Base-by-base conservation (phyloP, 2,888 invertebrate genomes). In the Pristionchus arcanus region DNA sequence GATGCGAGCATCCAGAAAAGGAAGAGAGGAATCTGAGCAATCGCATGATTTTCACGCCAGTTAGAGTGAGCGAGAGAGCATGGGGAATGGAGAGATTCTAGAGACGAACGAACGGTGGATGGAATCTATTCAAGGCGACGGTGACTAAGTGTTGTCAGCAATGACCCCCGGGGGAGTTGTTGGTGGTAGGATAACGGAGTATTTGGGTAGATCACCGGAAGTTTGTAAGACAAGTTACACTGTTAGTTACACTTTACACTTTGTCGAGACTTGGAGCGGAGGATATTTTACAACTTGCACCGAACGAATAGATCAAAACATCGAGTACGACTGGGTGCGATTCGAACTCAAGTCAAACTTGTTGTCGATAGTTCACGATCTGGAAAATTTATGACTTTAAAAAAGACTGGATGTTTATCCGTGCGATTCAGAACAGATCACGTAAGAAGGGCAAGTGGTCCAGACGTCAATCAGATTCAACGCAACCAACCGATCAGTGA, bases 1-100 rank as follows among this genome's bases (percentile, higher is more conserved):
- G 74, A 21, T n/a, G 63, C 21, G 63, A 21, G 81, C n/a, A 81
- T n/a, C 49, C 81, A 81, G 81, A 81, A 81, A 81, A 81, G 81
- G 74, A 74, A 74, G 74, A 34, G n/a, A 63, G 63, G 71, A 81
- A 81, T 81, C 81, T 31, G 81, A 37, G 34, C 37, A 49, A 81
- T 81, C 42, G 81, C 37, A 77, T 42, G 34, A 34, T 77, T 77
- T 77, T 25, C 31, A 19, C 77, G 25, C 77, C 77, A 15, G 49
- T 7, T 21, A 81, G 81, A 42, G 49, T 11, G 11, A 49, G 9
- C 3, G 81, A 42, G 81, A 81, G 81, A 81, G 42, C 42, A 81
- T 13, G 81, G n/a, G 42, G 42, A 81, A 49, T 42, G 15, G 81
- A 81, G 42, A 81, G n/a, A n/a, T n/a, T n/a, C n/a, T n/a, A n/a